phyloP scores from a whole-genome alignment of 2,888 invertebrate genomes.

The Apodemia duryi region DNA sequence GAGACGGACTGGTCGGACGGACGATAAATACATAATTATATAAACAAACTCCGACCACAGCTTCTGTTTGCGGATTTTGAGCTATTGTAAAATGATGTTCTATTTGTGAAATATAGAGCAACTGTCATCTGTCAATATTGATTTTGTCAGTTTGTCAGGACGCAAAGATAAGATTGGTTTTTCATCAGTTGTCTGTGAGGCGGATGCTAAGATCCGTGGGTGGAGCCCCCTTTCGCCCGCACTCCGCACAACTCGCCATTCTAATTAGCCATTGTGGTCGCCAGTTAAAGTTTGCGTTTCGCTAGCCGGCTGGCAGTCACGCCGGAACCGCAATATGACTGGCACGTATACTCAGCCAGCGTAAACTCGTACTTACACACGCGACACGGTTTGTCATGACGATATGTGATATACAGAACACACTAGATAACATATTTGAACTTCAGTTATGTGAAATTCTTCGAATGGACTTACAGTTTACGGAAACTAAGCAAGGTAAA shows the following conservation, averaged over 20 bases:
- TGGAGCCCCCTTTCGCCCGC: constrained; percentile 59
- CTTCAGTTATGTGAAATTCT: constrained; percentile 52
- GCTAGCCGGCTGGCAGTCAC: constrained; percentile 63
- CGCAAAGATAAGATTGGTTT: constrained; percentile 52
- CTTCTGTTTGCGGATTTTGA: not conserved
- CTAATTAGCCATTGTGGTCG: constrained; percentile 77
- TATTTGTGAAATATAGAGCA: constrained; percentile 19
- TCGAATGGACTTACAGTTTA: constrained; percentile 38
- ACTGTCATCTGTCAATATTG: constrained; percentile 31
- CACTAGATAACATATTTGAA: constrained; percentile 50
- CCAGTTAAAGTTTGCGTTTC: constrained; percentile 65
- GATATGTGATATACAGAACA: constrained; percentile 63
- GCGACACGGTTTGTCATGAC: constrained; percentile 58
- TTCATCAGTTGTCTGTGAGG: constrained; percentile 55
- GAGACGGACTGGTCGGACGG: not conserved
- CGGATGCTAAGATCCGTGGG: constrained; percentile 76
- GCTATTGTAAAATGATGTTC: constrained; percentile 2
- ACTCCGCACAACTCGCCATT: constrained; percentile 65
- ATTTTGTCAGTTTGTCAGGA: constrained; percentile 36
- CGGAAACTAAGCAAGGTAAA: constrained; percentile 59
- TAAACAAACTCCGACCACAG: not conserved
- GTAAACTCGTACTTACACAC: constrained; percentile 35
- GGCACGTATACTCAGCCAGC: constrained; percentile 45
- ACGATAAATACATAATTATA: not conserved
- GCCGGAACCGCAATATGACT: constrained; percentile 52